These are phyloP conservation scores for Aptenodytes patagonicus DNA, from an alignment of 2,113 vertebrate genomes.

Conservation along the genomic window DNA sequence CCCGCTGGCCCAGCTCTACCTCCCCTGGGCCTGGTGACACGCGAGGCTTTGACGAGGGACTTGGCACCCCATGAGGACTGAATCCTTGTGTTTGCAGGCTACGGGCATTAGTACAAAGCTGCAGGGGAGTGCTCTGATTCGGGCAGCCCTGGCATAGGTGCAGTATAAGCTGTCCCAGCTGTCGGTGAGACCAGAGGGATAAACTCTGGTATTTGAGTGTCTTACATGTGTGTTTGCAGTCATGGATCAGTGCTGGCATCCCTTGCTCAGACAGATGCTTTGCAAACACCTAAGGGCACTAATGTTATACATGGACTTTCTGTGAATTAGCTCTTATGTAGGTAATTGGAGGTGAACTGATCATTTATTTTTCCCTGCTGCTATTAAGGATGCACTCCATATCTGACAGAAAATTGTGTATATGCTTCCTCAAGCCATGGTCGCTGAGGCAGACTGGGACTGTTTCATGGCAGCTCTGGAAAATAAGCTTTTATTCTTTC, in stretches of 20 bases:
- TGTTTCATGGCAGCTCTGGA: neutral
- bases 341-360: neutral
- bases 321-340: neutral
- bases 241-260: neutral
- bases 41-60: neutral
- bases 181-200: neutral
- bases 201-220: neutral
- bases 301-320: neutral
- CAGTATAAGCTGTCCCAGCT: neutral
- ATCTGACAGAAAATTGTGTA: neutral
- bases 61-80: neutral
- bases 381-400: neutral
- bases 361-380: neutral
- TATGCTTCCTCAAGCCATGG: neutral
- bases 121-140: fast-evolving
- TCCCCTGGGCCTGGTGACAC: neutral
- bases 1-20: too few species aligned
- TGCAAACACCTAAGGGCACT: neutral
- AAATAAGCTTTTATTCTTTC: slow-evolving; percentile 10
- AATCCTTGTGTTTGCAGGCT: neutral
- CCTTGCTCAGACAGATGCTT: neutral
- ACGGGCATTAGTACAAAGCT: fast-evolving
- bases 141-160: neutral
- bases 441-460: neutral
- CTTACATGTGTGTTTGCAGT: neutral